Conservation (phyloP, 92 coral and sea anemone species). For the Heliopora coerulea region DNA sequence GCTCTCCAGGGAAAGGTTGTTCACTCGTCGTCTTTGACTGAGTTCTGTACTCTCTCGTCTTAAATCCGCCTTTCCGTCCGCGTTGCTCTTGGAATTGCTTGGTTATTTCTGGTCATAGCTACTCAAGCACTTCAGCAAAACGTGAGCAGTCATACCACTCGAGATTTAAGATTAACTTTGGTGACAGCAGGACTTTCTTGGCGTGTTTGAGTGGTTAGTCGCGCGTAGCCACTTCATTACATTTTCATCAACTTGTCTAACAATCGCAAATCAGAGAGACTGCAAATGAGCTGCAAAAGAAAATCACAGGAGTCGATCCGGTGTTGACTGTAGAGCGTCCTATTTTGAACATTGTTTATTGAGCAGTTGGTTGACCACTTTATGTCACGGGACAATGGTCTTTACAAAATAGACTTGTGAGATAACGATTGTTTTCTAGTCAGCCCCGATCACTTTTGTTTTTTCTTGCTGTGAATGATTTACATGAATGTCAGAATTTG, state of each 20-base stretch:
- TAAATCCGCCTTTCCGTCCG: no score
- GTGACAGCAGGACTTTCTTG: not conserved
- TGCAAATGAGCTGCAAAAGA: not conserved
- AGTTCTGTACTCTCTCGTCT: no score
- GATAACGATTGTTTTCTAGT: conserved; percentile 17
- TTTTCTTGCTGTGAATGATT: conserved; percentile 11
- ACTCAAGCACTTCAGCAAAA: no score
- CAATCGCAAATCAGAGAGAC: not conserved
- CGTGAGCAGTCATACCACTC: not conserved
- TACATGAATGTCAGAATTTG: conserved; percentile 24
- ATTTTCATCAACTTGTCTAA: not conserved
- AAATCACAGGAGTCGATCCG: not conserved
- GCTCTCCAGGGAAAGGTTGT: no score
- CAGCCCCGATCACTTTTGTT: conserved; percentile 10
- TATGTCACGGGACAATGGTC: conserved; percentile 2
- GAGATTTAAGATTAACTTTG: no score
- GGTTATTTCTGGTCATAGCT: no score
- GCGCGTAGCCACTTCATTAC: not conserved
- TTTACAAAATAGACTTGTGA: not conserved
- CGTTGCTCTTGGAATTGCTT: no score
- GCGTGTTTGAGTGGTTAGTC: not conserved
- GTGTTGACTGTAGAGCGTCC: conserved; percentile 5
- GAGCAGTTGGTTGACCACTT: conserved; percentile 26
- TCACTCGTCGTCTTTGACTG: no score
- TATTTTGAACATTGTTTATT: conserved; percentile 15